phyloP scores from a whole-genome alignment of 2,113 vertebrate genomes.

The Scytalopus superciliaris region DNA sequence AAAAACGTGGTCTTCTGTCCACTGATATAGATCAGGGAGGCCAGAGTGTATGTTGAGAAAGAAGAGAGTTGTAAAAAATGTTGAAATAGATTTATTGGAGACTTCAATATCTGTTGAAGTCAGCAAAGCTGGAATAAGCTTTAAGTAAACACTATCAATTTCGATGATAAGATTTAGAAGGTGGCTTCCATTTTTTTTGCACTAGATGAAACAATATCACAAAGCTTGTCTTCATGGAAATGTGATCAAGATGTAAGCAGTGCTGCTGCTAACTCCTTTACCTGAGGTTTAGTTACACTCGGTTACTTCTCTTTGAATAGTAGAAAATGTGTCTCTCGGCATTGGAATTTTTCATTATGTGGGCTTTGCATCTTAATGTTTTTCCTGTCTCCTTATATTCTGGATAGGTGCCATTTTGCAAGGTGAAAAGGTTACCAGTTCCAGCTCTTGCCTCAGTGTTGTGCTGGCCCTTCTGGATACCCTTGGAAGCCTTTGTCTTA shows the following conservation, averaged over 20 bases:
- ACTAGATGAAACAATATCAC: constrained; percentile 24
- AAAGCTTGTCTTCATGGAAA: constrained; percentile 42
- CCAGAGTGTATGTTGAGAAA: constrained; percentile 6
- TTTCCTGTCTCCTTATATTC: constrained; percentile 33
- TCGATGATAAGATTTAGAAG: constrained; percentile 63
- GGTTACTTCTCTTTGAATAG: not conserved
- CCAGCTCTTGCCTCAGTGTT: not conserved
- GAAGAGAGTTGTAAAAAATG: constrained; percentile 23
- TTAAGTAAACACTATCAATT: constrained; percentile 68
- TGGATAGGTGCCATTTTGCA: constrained; percentile 39
- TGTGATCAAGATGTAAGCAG: constrained; percentile 33
- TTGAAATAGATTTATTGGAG: constrained; percentile 64
- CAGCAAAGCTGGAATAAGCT: constrained; percentile 57
- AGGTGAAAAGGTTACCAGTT: constrained; percentile 47
- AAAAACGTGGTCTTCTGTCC: constrained; percentile 31
- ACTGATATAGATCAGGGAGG: constrained; percentile 48
- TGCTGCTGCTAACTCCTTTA: not conserved
- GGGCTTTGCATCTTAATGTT: constrained; percentile 7
- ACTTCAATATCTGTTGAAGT: constrained; percentile 63
- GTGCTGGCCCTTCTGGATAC: constrained; percentile 20
- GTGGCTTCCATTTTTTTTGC: constrained; percentile 1
- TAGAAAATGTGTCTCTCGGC: not conserved
- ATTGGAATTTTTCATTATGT: constrained; percentile 40
- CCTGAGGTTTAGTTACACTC: not conserved
- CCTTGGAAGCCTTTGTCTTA: constrained; percentile 7